Percentiles rank a stretch among this genome's conserved stretches.
Evolutionary conservation across 2,888 invertebrate species (phyloP).

Genomic region (Himalopsyche japonica): DNA sequence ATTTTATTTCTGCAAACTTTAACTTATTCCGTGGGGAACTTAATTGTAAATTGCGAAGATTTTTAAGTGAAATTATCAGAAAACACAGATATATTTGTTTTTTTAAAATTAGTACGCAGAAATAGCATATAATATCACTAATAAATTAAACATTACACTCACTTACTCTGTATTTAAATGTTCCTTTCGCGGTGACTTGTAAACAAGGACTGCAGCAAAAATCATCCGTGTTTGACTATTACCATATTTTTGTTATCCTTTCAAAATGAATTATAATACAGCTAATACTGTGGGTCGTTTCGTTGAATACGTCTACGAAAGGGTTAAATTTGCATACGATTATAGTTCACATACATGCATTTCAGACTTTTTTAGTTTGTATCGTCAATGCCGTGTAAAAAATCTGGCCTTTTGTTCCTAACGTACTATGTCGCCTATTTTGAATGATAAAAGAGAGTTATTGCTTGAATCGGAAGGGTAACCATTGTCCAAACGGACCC

Average conservation of each 20-base stretch:
- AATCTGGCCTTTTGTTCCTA: slow-evolving; percentile 32
- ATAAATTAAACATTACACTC: neutral
- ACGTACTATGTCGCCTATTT: slow-evolving; percentile 35
- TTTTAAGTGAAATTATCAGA: too few relatives aligned
- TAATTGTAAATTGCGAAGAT: too few relatives aligned
- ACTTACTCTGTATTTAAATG: neutral
- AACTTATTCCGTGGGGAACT: too few relatives aligned
- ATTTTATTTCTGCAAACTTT: too few relatives aligned
- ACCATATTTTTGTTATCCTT: neutral
- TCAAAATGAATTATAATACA: neutral
- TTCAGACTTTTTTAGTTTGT: slow-evolving; percentile 27
- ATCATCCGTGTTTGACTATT: neutral
- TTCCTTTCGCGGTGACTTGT: slow-evolving; percentile 16
- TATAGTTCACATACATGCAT: slow-evolving; percentile 34
- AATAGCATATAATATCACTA: neutral
- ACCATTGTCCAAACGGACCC: neutral
- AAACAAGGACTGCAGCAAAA: slow-evolving; percentile 30
- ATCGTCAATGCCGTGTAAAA: slow-evolving; percentile 12
- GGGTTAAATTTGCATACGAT: slow-evolving; percentile 41
- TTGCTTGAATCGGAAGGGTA: neutral
- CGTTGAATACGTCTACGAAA: slow-evolving; percentile 9
- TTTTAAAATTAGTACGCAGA: too few relatives aligned
- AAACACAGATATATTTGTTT: too few relatives aligned
- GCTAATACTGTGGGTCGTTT: slow-evolving; percentile 2
- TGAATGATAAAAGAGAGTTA: slow-evolving; percentile 36